Evolutionary conservation across 2,113 vertebrate species (phyloP), one percentile per base, ranked within the genome.

Genomic region (Psephotus haematonotus): DNA sequence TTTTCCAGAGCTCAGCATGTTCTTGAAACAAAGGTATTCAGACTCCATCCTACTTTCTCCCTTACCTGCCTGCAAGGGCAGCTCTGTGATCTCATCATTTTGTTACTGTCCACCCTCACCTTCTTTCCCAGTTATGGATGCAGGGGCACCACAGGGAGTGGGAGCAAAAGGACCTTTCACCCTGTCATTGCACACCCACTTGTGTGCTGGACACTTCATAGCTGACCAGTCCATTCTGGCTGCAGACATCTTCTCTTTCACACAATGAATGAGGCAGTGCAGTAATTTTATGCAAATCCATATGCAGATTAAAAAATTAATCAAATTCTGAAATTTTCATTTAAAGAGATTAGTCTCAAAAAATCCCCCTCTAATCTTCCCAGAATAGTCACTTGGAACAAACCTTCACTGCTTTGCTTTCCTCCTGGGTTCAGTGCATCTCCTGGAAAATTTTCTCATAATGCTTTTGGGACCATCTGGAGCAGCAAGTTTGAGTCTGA

Each of bases 311-410:
- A 91, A 93, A 91, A 95, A 97, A 95, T 91, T 93, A 97, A 96
- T 97, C 94, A 97, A 96, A 92, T 93, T 92, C 94, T 91, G 84
- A 95, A 95, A 85, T 97, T 97, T 96, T 97, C 94, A 97, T 97
- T 97, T 96, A 93, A 96, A 96, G 95, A 95, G 94, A 95, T 97
- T 97, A 95, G 95, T 92, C 94, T 87, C 69, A 89, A 95, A 92
- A 95, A 93, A 93, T 89, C 91, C 93, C 62, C 77, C 69, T 95
- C 89, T 95, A 95, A 96, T 96, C 95, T 89, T 96, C 91, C 91
- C 74, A 70, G 89, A 95, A 95, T 39, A 95, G 95, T 91, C 77
- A 87, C 94, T 95, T 85, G 84, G 93, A 96, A 95, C 77, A 92
- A 91, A 82, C 70, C 74, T 96, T 72, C 70, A 17, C 67, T 2